Percentiles rank a stretch among this genome's conserved stretches.
Conservation (phyloP, 2,888 invertebrate genomes). For the Halocaridina rubra region DNA sequence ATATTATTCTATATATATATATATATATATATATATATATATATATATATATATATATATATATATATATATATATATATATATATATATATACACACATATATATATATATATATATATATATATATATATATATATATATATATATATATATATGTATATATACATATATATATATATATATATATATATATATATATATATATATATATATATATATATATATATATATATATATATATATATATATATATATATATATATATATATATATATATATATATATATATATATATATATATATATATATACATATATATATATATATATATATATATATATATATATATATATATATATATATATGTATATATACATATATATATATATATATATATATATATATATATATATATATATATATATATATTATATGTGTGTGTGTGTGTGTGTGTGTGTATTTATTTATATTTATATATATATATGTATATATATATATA, state of each 20-base stretch:
- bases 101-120: background rate
- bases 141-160: background rate
- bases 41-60: background rate
- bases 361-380: background rate
- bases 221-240: conserved; percentile 5
- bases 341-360: conserved; percentile 23
- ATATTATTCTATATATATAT: background rate
- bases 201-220: conserved; percentile 2
- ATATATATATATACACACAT: background rate
- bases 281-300: background rate
- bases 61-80: background rate
- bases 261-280: conserved; percentile 9
- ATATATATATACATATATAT: background rate
- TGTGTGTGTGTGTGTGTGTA: background rate
- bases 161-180: background rate
- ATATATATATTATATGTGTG: background rate
- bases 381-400: conserved; percentile 14
- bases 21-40: background rate
- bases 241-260: background rate
- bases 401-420: conserved; percentile 9
- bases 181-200: background rate
- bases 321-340: conserved; percentile 9
- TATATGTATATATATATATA: background rate
- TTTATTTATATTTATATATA: too few relatives aligned
- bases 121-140: background rate